These are phyloP conservation scores for Melanophora roralis DNA, from an alignment of 2,888 invertebrate species.

Conservation along the genomic window DNA sequence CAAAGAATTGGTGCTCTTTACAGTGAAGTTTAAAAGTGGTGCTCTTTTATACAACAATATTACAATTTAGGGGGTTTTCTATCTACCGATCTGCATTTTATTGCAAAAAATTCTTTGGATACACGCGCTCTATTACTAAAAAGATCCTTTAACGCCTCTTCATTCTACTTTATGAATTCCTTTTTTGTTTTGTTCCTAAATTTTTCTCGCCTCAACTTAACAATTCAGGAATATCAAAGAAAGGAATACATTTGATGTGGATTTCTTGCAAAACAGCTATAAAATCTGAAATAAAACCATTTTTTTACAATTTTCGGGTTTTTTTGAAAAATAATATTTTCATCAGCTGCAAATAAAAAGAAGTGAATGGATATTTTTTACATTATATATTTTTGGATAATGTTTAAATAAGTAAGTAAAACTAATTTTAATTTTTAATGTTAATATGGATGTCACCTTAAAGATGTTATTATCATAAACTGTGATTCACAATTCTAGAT, in stretches of 20 bases:
- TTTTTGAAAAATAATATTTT: no score
- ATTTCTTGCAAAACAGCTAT: constrained; percentile 57
- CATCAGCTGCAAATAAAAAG: no score
- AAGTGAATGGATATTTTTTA: constrained; percentile 72
- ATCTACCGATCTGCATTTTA: neutral
- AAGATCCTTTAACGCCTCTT: no score
- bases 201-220: neutral
- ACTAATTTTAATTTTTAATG: no score
- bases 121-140: constrained; percentile 13
- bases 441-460: no score
- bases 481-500: no score
- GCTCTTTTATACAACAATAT: neutral
- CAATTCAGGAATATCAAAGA: constrained; percentile 23
- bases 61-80: neutral
- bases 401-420: constrained; percentile 73
- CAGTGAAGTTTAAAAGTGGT: constrained; percentile 15
- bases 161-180: constrained; percentile 54
- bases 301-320: no score
- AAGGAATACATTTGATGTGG: constrained; percentile 71
- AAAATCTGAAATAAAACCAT: neutral
- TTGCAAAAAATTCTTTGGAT: neutral
- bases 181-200: constrained; percentile 28
- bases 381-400: constrained; percentile 72
- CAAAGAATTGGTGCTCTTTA: neutral
- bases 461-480: no score